phyloP scores from a whole-genome alignment of 2,888 invertebrate species.

The Melanchra persicariae region DNA sequence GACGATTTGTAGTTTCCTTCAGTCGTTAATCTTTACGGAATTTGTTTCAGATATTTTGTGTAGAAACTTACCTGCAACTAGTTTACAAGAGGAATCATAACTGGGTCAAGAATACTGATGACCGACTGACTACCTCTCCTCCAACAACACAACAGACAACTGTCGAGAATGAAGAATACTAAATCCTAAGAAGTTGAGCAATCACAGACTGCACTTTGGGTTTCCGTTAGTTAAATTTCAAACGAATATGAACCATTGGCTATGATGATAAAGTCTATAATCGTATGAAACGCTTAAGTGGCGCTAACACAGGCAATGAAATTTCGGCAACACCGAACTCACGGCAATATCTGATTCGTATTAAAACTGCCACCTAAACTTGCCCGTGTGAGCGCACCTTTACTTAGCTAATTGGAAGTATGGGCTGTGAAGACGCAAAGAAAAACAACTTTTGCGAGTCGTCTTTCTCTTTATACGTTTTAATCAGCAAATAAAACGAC shows the following conservation, averaged over 20 bases:
- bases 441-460: too few species aligned
- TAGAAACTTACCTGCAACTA: slow-evolving; percentile 75
- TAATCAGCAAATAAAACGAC: slow-evolving; percentile 31
- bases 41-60: slow-evolving; percentile 73
- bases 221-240: not conserved
- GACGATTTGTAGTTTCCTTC: too few species aligned
- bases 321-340: too few species aligned
- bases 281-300: too few species aligned
- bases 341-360: too few species aligned
- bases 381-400: too few species aligned
- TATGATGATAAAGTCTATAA: not conserved
- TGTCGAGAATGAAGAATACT: slow-evolving; percentile 15
- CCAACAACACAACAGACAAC: slow-evolving; percentile 7
- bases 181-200: not conserved
- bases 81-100: slow-evolving; percentile 76
- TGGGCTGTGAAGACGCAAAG: too few species aligned
- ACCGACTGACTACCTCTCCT: slow-evolving; percentile 13
- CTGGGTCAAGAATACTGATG: slow-evolving; percentile 60
- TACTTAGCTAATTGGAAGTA: too few species aligned
- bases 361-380: too few species aligned
- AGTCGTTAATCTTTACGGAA: not conserved
- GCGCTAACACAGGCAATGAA: too few species aligned
- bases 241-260: not conserved
- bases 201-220: not conserved
- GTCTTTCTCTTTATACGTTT: too few species aligned